Evolutionary conservation across 2,113 vertebrate genomes (phyloP).

Genomic region (Cynocephalus volans): DNA sequence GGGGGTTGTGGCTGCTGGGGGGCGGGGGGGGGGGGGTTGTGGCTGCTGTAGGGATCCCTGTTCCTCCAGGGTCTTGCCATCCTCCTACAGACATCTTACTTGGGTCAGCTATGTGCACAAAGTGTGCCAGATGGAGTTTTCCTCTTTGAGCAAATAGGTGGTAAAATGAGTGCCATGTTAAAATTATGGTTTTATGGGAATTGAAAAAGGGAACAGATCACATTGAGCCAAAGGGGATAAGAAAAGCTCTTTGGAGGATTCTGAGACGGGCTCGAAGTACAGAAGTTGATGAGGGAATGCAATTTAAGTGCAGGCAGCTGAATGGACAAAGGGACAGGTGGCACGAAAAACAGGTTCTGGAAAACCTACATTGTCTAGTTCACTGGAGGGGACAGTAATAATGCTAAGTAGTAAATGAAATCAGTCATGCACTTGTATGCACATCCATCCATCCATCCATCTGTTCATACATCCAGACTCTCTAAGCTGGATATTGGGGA

Average conservation of each 20-base stretch:
- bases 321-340: background rate
- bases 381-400: background rate
- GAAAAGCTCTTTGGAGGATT: background rate
- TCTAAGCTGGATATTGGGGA: background rate
- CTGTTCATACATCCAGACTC: too few species aligned
- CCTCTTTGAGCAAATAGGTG: too few species aligned
- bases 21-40: background rate
- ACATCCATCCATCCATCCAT: background rate
- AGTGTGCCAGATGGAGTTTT: background rate
- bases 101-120: background rate
- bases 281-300: background rate
- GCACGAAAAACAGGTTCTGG: background rate
- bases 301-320: background rate
- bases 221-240: background rate
- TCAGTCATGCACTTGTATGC: background rate
- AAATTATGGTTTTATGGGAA: background rate
- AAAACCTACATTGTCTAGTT: background rate
- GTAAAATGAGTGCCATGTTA: background rate
- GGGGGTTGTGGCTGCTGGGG: background rate
- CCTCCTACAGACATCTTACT: background rate
- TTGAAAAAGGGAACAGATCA: background rate
- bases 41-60: background rate
- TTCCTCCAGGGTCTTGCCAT: background rate
- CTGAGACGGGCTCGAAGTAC: background rate
- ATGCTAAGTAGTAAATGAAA: background rate